Evolutionary conservation across 1,140 invertebrate genomes (phyloP).

Genomic region (Neuroterus valhalla): DNA sequence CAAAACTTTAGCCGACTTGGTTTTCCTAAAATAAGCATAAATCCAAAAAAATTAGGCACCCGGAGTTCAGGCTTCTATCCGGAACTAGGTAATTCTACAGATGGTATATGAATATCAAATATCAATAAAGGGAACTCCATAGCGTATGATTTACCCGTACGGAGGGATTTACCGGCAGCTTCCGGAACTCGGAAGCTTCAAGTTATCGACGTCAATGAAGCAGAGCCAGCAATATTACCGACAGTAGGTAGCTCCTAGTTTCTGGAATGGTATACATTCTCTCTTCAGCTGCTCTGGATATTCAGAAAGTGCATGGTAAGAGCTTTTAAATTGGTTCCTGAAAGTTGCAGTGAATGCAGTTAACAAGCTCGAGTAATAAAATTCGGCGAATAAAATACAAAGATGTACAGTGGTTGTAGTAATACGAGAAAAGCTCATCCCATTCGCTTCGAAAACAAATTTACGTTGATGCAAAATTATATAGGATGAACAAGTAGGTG

Average conservation of each 20-base stretch:
- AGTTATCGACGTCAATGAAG: not conserved
- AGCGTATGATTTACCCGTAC: not conserved
- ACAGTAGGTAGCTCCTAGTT: not conserved
- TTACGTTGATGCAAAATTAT: too few species aligned
- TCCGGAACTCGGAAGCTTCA: not conserved
- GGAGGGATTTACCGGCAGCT: conserved; percentile 14
- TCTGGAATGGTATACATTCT: not conserved
- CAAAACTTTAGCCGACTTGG: too few species aligned
- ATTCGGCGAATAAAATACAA: too few species aligned
- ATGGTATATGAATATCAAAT: not conserved
- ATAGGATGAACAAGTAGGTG: too few species aligned
- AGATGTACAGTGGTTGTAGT: too few species aligned
- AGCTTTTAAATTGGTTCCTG: not conserved
- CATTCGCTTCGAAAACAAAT: too few species aligned
- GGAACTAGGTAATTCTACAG: too few species aligned
- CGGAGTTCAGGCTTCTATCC: too few species aligned
- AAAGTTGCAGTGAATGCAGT: not conserved
- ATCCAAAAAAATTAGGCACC: too few species aligned
- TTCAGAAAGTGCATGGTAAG: not conserved
- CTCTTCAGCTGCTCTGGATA: not conserved
- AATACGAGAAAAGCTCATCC: too few species aligned
- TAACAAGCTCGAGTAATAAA: not conserved
- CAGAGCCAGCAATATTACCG: conserved; percentile 1
- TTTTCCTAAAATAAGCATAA: too few species aligned
- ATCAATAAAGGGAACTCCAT: not conserved